phyloP scores from a whole-genome alignment of 1,140 invertebrate species.

The Zaprionus inermis region DNA sequence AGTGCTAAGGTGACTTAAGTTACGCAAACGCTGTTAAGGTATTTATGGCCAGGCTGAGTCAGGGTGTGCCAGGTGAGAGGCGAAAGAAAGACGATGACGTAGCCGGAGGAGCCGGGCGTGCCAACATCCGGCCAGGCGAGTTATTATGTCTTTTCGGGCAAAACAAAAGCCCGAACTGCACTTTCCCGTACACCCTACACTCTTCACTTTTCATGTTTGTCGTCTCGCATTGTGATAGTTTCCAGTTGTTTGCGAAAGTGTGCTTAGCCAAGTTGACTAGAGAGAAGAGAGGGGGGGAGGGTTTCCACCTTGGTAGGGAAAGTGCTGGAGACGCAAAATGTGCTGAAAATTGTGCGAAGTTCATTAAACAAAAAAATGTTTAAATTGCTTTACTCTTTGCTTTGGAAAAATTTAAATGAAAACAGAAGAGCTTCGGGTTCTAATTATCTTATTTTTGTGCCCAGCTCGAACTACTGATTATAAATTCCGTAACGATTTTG shows the following conservation, averaged over 20 bases:
- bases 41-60: slow-evolving; percentile 69
- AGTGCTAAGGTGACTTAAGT: slow-evolving; percentile 78
- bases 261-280: slow-evolving; percentile 15
- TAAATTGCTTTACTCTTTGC: too few species aligned
- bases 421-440: too few species aligned
- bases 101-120: slow-evolving; percentile 11
- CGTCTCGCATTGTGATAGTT: slow-evolving; percentile 29
- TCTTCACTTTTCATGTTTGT: slow-evolving; percentile 29
- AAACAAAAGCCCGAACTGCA: slow-evolving; percentile 14
- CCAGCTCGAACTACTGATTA: neutral
- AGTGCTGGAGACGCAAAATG: too few species aligned
- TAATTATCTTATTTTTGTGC: neutral
- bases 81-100: slow-evolving; percentile 11
- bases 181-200: slow-evolving; percentile 7
- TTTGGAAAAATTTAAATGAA: too few species aligned
- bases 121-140: slow-evolving; percentile 26
- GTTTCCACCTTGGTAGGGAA: too few species aligned
- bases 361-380: too few species aligned
- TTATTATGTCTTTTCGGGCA: slow-evolving; percentile 43
- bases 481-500: neutral
- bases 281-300: too few species aligned
- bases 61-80: slow-evolving; percentile 23
- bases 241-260: slow-evolving; percentile 30
- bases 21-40: slow-evolving; percentile 77
- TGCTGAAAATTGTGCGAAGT: too few species aligned